Conservation (phyloP, 2,888 invertebrate genomes). For the Papilio gigon region DNA sequence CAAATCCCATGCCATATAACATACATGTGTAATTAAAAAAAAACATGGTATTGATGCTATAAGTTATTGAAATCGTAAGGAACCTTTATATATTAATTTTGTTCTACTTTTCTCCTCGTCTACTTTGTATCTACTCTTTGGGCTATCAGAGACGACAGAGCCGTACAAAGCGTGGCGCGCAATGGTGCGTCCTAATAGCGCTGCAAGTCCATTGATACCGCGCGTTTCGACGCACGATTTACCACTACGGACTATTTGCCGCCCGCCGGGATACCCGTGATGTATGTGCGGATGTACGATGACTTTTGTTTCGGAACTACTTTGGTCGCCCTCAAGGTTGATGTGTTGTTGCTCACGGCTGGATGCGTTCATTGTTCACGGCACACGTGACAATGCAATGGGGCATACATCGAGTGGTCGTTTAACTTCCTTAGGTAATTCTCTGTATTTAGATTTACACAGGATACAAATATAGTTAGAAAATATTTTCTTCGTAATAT, state of each 20-base stretch:
- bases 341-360: constrained; percentile 42
- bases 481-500: too few relatives aligned
- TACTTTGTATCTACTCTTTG: constrained; percentile 12
- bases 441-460: too few relatives aligned
- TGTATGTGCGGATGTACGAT: constrained; percentile 51
- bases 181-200: constrained; percentile 69
- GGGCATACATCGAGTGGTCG: background rate
- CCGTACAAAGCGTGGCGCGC: constrained; percentile 49
- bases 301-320: constrained; percentile 51
- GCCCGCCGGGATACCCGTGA: constrained; percentile 63
- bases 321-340: constrained; percentile 43
- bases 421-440: background rate
- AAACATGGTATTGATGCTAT: too few relatives aligned
- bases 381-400: constrained; percentile 14
- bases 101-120: background rate
- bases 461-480: too few relatives aligned
- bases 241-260: constrained; percentile 77
- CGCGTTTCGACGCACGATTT: constrained; percentile 76
- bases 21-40: too few relatives aligned
- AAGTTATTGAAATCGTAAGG: background rate
- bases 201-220: constrained; percentile 73
- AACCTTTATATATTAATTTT: background rate
- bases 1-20: too few relatives aligned
- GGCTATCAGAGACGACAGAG: constrained; percentile 8
- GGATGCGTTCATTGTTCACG: constrained; percentile 16